phyloP scores from a whole-genome alignment of 2,888 invertebrate genomes.

The Idaea aversata region DNA sequence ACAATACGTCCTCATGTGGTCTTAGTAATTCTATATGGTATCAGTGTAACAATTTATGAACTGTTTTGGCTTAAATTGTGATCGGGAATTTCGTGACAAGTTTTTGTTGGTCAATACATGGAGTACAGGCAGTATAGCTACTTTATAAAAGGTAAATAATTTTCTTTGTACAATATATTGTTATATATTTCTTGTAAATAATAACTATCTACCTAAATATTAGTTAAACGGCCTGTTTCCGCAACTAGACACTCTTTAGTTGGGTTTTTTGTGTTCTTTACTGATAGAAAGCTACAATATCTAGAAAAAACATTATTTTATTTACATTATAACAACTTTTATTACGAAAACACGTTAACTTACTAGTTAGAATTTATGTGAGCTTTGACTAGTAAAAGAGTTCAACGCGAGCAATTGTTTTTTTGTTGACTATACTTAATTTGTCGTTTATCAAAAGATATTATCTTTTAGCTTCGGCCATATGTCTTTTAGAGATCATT shows the following conservation, averaged over 20 bases:
- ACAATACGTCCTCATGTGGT: conserved; percentile 4
- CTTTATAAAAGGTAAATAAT: too few species aligned
- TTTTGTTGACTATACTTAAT: neutral
- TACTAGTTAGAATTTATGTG: neutral
- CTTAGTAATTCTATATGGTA: neutral
- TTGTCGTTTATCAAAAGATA: too few species aligned
- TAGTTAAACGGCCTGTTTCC: too few species aligned
- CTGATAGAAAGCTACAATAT: too few species aligned
- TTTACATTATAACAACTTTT: neutral
- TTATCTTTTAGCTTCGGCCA: too few species aligned
- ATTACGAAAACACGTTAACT: neutral
- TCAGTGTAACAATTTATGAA: conserved; percentile 13
- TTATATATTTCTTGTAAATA: too few species aligned
- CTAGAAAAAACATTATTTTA: too few species aligned
- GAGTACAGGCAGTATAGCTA: conserved; percentile 15
- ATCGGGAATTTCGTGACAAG: conserved; percentile 30
- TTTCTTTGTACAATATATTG: too few species aligned
- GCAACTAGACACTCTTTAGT: too few species aligned
- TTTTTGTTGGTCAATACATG: conserved; percentile 32
- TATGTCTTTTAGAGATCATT: neutral
- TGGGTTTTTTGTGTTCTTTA: too few species aligned
- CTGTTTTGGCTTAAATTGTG: conserved; percentile 24
- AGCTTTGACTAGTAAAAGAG: neutral
- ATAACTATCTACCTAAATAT: too few species aligned
- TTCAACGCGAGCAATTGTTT: neutral